Evolutionary conservation across 2,797 vertebrate genomes (phyloP).

Genomic region (Thamnophis elegans): DNA sequence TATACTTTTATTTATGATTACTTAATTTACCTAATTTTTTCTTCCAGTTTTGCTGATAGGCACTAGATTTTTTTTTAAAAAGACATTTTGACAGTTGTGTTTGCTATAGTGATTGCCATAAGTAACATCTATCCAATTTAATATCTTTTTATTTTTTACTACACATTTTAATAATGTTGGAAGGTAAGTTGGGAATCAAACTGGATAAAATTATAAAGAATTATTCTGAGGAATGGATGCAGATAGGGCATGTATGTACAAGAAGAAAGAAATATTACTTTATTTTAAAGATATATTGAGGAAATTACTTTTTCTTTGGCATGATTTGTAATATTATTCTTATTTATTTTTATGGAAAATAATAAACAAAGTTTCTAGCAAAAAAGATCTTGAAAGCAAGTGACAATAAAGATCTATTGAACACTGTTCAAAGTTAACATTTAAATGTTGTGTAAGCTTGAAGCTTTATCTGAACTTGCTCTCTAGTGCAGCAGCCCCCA

Average conservation of each 20-base stretch:
- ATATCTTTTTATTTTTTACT: not conserved
- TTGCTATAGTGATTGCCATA: not conserved
- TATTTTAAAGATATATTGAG: not conserved
- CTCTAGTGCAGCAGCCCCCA: not conserved
- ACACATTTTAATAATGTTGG: not conserved
- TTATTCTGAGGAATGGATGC: not conserved
- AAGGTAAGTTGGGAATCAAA: not conserved
- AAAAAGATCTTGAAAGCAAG: not conserved
- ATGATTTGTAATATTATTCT: not conserved
- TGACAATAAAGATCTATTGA: not conserved
- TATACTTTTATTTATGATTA: not conserved
- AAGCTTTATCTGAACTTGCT: not conserved
- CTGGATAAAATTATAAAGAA: not conserved
- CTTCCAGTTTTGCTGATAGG: not conserved
- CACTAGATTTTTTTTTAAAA: not conserved
- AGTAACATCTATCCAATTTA: not conserved
- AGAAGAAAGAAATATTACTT: not conserved
- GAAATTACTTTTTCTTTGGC: not conserved
- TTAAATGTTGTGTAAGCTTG: not conserved
- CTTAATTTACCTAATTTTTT: not conserved
- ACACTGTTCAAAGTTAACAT: not conserved
- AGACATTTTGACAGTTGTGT: not conserved
- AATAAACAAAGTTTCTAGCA: not conserved
- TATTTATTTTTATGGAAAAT: not conserved
- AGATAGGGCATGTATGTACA: not conserved